Conservation (phyloP, 2,888 invertebrate genomes). For the Campoplex capitator region DNA sequence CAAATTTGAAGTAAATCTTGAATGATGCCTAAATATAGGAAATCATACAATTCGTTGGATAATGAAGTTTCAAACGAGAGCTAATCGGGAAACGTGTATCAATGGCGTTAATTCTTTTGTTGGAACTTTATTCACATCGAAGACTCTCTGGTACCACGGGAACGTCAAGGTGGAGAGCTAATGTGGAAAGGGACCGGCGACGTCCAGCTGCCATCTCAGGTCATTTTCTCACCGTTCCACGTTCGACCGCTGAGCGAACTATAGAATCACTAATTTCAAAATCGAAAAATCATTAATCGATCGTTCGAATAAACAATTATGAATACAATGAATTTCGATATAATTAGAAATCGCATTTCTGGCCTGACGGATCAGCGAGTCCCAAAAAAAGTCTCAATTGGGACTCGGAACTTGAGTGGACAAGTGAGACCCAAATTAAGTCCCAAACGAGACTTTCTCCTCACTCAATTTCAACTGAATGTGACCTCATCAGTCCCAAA, state of each 20-base stretch:
- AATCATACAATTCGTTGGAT: neutral
- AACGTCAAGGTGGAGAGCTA: neutral
- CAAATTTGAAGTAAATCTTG: neutral
- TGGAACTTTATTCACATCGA: neutral
- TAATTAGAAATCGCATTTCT: no score
- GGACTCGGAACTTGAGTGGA: no score
- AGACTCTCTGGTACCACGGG: neutral
- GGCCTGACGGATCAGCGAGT: no score
- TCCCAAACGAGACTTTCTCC: no score
- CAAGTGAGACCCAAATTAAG: no score
- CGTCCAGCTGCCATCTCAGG: neutral
- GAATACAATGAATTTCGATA: neutral
- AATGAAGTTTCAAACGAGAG: neutral
- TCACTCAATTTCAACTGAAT: no score
- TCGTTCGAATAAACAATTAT: neutral
- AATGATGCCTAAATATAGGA: neutral
- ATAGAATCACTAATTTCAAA: neutral
- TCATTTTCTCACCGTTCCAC: neutral
- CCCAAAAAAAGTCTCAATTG: no score
- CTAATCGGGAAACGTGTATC: neutral
- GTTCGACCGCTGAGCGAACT: neutral
- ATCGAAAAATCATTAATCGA: neutral
- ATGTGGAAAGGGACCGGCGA: neutral
- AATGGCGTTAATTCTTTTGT: conserved; percentile 5
- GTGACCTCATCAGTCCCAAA: no score